Evolutionary conservation across 2,888 invertebrate genomes (phyloP), one percentile per base, ranked within the genome.

Genomic region (Chloroclysta siterata): DNA sequence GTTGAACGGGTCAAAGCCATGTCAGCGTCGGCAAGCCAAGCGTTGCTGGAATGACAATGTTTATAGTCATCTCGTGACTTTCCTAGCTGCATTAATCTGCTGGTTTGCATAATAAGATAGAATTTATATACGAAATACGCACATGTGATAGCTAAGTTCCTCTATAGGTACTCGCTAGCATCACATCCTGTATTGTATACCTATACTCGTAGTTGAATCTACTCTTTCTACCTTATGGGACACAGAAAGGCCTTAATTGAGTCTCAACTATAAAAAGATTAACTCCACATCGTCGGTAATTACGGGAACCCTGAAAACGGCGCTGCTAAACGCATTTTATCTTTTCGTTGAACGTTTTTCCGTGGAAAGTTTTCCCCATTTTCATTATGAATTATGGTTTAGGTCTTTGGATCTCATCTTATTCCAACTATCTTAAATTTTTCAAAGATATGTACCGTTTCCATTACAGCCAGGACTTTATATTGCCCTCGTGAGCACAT

Each of bases 1-100:
- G 46, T 5, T 46, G 46, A 46, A 17, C 70, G 72, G 90, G 90
- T 90, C 89, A 89, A 91, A 89, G 89, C 85, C 90, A 81, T 82
- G 87, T 82, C 79, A 70, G 75, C 74, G 72, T 67, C 74, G 75
- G 64, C 75, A 74, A 22, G 42, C 51, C 46, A 22, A 42, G 22
- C 53, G 57, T 52, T 65, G 65, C 71, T 79, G 69, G 84, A 83
- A 87, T 87, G 69, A 68, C 68, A 73, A 71, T 67, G 57, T 55
- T 52, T 39, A 51, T 33, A 33, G 50, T 55, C 54, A 55, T 60
- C 60, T 60, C 44, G 17, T 53, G 22, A 36, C 13, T 41, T 42
- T 22, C 29, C 15, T 29, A 11, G 51, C 29, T 50, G 28, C 46
- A 46, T 46, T 17, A 15, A 44, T 11, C 11, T 46, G 46, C 17